Conservation (phyloP, 2,888 invertebrate genomes). For the Synergus japonicus region DNA sequence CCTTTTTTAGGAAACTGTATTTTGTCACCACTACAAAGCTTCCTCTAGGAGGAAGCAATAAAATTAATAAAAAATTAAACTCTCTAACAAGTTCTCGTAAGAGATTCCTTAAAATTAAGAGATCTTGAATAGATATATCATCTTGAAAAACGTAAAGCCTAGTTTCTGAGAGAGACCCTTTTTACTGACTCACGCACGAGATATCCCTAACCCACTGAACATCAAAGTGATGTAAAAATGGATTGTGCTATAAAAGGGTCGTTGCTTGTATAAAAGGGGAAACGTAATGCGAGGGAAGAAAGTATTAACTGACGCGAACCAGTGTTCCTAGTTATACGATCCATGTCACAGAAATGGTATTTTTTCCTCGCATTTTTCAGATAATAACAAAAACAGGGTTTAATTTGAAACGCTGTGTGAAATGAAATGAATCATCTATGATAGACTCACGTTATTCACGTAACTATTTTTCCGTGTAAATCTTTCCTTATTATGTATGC, state of each 20-base stretch:
- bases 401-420: background rate
- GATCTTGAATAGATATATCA: background rate
- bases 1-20: no score
- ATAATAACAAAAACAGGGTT: background rate
- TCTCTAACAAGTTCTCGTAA: no score
- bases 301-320: conserved; percentile 2
- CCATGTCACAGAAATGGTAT: background rate
- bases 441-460: conserved; percentile 10
- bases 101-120: background rate
- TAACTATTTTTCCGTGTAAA: conserved; percentile 1
- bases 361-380: background rate
- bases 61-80: no score
- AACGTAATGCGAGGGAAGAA: conserved; percentile 3
- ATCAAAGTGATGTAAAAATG: conserved; percentile 38
- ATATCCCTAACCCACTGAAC: conserved; percentile 22
- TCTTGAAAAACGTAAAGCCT: conserved; percentile 16
- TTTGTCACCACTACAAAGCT: no score
- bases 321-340: background rate
- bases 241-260: conserved; percentile 18
- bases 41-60: no score
- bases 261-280: conserved; percentile 23
- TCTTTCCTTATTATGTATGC: conserved; percentile 17
- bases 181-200: conserved; percentile 14
- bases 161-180: conserved; percentile 6
- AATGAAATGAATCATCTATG: background rate